These are phyloP conservation scores for Pseudanteris insignis DNA, from an alignment of 2,888 invertebrate genomes.

Conservation along the genomic window DNA sequence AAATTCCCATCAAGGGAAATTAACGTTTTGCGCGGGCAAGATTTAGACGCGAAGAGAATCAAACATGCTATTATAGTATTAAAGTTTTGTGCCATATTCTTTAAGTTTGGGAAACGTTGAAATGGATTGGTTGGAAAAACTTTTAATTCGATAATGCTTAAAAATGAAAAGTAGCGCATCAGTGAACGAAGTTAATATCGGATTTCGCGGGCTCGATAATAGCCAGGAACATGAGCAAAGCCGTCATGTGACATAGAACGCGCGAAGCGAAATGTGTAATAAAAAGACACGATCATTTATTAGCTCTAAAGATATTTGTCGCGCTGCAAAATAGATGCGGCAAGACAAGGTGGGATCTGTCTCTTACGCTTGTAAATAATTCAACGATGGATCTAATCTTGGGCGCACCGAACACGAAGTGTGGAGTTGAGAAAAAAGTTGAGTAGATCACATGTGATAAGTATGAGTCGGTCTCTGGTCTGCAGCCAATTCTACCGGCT, in stretches of 20 bases:
- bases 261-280: too few species aligned
- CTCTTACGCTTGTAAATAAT: slow-evolving; percentile 22
- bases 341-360: slow-evolving; percentile 6
- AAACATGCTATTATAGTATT: slow-evolving; percentile 3
- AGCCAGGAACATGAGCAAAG: neutral
- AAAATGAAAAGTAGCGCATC: neutral
- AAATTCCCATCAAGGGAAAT: too few species aligned
- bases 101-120: slow-evolving; percentile 3
- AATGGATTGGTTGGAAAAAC: slow-evolving; percentile 5
- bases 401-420: slow-evolving; percentile 7
- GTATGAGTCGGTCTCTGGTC: slow-evolving; percentile 22
- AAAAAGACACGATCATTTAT: slow-evolving; percentile 18
- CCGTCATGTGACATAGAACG: too few species aligned
- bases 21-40: neutral
- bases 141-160: slow-evolving; percentile 7
- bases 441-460: slow-evolving; percentile 21
- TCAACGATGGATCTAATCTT: slow-evolving; percentile 23
- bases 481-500: slow-evolving; percentile 19
- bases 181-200: slow-evolving; percentile 3
- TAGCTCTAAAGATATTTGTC: slow-evolving; percentile 18
- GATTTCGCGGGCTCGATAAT: slow-evolving; percentile 1
- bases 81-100: slow-evolving; percentile 6
- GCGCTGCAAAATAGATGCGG: slow-evolving; percentile 11
- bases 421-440: slow-evolving; percentile 13
- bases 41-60: slow-evolving; percentile 1